Evolutionary conservation across 2,888 invertebrate species (phyloP).

Genomic region (Erebia epiphron): DNA sequence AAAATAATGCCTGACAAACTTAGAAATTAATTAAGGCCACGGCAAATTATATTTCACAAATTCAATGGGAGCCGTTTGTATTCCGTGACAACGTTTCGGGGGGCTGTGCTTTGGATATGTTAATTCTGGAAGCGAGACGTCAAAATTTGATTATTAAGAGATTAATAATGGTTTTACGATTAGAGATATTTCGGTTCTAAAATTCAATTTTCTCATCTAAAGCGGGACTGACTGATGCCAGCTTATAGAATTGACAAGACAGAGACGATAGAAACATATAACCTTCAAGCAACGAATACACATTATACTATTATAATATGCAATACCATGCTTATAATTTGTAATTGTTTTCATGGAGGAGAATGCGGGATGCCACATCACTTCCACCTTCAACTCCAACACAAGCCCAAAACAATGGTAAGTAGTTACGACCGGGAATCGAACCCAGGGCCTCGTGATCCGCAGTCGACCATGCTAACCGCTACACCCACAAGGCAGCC

Average conservation of each 20-base stretch:
- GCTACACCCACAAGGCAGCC: too few relatives aligned
- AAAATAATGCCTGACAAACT: slow-evolving; percentile 48
- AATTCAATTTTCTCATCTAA: neutral
- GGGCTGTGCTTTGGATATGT: slow-evolving; percentile 54
- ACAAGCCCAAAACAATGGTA: too few relatives aligned
- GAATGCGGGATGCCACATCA: too few relatives aligned
- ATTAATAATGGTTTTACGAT: slow-evolving; percentile 3
- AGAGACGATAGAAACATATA: neutral
- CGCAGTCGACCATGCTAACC: too few relatives aligned
- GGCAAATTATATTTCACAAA: slow-evolving; percentile 62
- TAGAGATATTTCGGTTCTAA: neutral
- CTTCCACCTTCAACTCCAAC: too few relatives aligned
- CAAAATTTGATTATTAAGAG: slow-evolving; percentile 36
- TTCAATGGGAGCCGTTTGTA: slow-evolving; percentile 60
- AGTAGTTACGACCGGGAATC: too few relatives aligned
- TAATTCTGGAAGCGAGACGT: slow-evolving; percentile 52
- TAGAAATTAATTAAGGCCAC: slow-evolving; percentile 62
- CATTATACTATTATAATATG: too few relatives aligned
- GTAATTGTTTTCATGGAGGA: too few relatives aligned
- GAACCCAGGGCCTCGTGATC: too few relatives aligned
- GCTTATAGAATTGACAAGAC: neutral
- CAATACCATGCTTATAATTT: neutral
- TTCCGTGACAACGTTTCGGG: slow-evolving; percentile 49
- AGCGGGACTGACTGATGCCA: neutral
- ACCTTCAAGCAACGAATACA: neutral